These are phyloP conservation scores for Chrysomela aeneicollis DNA, from an alignment of 2,888 invertebrate species.

Conservation along the genomic window DNA sequence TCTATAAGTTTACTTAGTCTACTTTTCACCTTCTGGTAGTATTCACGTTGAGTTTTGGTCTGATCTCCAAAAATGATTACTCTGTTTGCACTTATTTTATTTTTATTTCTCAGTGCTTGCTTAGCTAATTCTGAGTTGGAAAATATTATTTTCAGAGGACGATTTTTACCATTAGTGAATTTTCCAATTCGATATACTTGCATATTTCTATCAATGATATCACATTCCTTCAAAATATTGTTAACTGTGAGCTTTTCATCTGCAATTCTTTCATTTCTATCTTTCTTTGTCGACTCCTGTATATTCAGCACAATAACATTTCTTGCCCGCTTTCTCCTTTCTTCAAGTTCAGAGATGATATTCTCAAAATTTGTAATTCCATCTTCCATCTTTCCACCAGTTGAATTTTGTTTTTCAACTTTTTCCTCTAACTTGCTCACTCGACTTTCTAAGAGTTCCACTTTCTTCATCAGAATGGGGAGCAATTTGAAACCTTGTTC, in stretches of 20 bases:
- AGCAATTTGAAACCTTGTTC: conserved; percentile 17
- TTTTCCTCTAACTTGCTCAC: conserved; percentile 15
- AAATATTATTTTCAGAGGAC: conserved; percentile 12
- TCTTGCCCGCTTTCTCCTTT: conserved; percentile 8
- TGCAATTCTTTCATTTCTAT: conserved; percentile 1
- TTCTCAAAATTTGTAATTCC: conserved; percentile 6
- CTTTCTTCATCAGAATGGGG: conserved; percentile 16
- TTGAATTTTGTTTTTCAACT: conserved; percentile 12
- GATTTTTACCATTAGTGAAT: conserved; percentile 4
- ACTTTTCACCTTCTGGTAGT: conserved; percentile 6
- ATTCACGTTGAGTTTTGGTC: conserved; percentile 9
- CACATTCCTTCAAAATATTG: conserved; percentile 1
- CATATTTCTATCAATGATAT: not conserved
- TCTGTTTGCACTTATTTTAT: conserved; percentile 5
- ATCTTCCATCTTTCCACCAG: not conserved
- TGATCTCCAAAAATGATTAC: conserved; percentile 11
- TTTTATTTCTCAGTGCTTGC: conserved; percentile 13
- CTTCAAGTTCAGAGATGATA: conserved; percentile 7
- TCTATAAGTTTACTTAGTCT: not conserved
- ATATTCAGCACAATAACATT: conserved; percentile 14
- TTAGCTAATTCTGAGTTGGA: conserved; percentile 1
- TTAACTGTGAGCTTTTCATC: conserved; percentile 8
- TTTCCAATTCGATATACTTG: conserved; percentile 7
- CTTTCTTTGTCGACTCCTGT: conserved; percentile 2
- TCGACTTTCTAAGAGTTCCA: conserved; percentile 11